Base-by-base conservation (phyloP, 2,113 vertebrate genomes). In the Myotis lucifugus region DNA sequence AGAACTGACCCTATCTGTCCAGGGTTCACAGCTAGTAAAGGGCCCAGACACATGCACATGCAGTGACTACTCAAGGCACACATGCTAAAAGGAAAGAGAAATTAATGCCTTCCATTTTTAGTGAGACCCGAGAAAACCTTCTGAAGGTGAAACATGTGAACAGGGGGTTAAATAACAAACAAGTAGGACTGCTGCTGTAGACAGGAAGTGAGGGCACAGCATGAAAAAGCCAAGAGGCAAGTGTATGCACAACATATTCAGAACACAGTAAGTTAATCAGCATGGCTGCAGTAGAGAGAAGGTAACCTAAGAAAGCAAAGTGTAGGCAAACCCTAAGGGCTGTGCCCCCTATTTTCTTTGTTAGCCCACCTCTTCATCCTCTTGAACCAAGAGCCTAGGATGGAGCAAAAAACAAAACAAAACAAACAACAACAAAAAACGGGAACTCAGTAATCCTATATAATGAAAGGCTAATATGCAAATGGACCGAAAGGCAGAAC, bases 211-310 rank as follows among this genome's bases (percentile, higher is more conserved):
- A 69, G 42, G 3, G 1, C 42, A 85, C 29, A 94, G 21, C 19
- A 89, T n/a, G 42, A 89, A 94, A 89, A 90, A 69, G 56, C 6
- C 78, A 81, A 89, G 61, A 69, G 93, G 59, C 29, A 85, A 19
- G 19, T 69, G 54, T 79, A 46, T 9, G 19, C 14, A 88, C 29
- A 92, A 69, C 29, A 85, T 48, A 42, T 64, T 79, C 59, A 70
- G 50, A 46, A 92, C 40, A 37, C 73, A 40, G 23, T 42, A 59
- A 50, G 27, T n/a, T 46, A 59, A 85, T 34, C 5, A 17, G 25
- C 6, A 50, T 40, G 29, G 77, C 23, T 95, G 25, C 11, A 3
- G 8, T 27, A 19, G 27, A 88, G 6, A 73, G 34, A 69, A 85
- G 18, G 56, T 8, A 72, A 86, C 46, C 25, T 46, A 46, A 32